Base-by-base conservation (phyloP, 1,140 invertebrate species). In the Pollicipes pollicipes region DNA sequence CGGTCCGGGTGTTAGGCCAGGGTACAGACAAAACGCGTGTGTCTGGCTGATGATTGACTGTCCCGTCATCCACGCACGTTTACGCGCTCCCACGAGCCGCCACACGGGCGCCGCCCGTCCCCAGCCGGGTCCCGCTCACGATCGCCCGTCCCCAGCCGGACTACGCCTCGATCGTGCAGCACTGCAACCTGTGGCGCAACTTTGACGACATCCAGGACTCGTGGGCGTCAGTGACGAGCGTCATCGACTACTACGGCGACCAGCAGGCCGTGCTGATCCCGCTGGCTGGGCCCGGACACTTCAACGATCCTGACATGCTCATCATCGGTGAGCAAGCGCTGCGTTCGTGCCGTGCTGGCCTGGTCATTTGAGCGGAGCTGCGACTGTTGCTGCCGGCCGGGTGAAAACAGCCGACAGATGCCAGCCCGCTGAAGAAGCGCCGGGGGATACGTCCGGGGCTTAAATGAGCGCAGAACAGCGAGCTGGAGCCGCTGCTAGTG, bases 21-120 rank as follows among this genome's bases (percentile, higher is more conserved):
- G 24, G 27, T 45, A 45, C 58, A 4, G 32, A 0, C 3, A 3
- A 8, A 3, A 8, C 3, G 27, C 37, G 6, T 8, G 26, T 70
- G 16, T 3, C 64, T 32, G n/a, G n/a, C n/a, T n/a, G n/a, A n/a
- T n/a, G n/a, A n/a, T n/a, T n/a, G n/a, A n/a, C n/a, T n/a, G n/a
- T n/a, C n/a, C n/a, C n/a, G n/a, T n/a, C n/a, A n/a, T n/a, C n/a
- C n/a, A n/a, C n/a, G n/a, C n/a, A n/a, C n/a, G n/a, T n/a, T n/a
- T n/a, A n/a, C n/a, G 89, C 92, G 92, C 0, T 88, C 85, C n/a
- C 91, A 91, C 81, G 83, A 86, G 77, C 82, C 85, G 73, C 78
- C 75, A 83, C 77, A n/a, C n/a, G n/a, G n/a, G n/a, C n/a, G n/a
- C n/a, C n/a, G n/a, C n/a, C n/a, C n/a, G 28, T 31, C 2, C n/a